phyloP scores from a whole-genome alignment of 1,140 invertebrate species.

The Eurytemora carolleeae region DNA sequence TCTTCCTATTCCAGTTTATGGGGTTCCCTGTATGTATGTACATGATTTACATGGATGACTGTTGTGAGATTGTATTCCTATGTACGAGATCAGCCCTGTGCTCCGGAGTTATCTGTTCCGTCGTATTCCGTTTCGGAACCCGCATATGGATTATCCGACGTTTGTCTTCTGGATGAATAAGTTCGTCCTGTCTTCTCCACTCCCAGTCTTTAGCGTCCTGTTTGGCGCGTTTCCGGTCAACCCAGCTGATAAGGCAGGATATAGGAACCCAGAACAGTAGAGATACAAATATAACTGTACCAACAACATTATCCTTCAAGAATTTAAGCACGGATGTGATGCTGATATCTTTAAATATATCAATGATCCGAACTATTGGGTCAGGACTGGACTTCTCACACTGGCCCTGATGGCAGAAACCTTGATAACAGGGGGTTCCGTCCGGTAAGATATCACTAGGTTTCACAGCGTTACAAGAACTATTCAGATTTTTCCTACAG shows the following conservation, averaged over 20 bases:
- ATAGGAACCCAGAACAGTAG: slow-evolving; percentile 73
- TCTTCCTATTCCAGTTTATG: no score
- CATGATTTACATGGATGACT: no score
- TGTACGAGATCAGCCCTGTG: no score
- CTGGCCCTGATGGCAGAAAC: slow-evolving; percentile 4
- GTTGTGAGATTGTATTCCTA: no score
- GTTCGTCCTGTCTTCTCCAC: slow-evolving; percentile 6
- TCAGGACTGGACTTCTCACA: slow-evolving; percentile 2
- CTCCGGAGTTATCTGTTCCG: no score
- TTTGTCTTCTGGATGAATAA: slow-evolving; percentile 6
- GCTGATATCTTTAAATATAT: slow-evolving; percentile 7
- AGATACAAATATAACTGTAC: slow-evolving; percentile 65
- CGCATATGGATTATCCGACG: slow-evolving; percentile 2
- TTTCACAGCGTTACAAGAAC: slow-evolving; percentile 70
- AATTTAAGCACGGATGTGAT: not conserved
- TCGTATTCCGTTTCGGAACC: no score
- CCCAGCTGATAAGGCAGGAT: slow-evolving; percentile 27
- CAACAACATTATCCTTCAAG: slow-evolving; percentile 54
- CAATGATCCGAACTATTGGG: not conserved
- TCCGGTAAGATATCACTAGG: slow-evolving; percentile 62
- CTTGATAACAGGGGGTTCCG: slow-evolving; percentile 84
- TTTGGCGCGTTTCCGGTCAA: slow-evolving; percentile 19
- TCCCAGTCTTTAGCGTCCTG: slow-evolving; percentile 10
- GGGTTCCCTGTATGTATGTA: no score
- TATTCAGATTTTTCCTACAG: slow-evolving; percentile 68